phyloP scores from a whole-genome alignment of 1,140 invertebrate genomes.

The Drosophila santomea region DNA sequence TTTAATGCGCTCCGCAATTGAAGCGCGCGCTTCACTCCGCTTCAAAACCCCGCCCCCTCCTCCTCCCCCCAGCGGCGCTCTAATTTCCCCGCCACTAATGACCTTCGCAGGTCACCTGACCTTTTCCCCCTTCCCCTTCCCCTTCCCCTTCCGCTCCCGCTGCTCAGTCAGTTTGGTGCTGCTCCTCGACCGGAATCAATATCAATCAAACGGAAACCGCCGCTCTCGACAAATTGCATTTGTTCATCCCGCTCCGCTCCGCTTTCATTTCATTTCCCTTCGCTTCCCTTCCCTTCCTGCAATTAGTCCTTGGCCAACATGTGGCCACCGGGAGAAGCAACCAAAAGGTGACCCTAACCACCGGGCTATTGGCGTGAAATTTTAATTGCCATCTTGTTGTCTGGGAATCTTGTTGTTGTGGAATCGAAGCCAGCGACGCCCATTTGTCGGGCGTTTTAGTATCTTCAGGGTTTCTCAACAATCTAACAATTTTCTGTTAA shows the following conservation, averaged over 20 bases:
- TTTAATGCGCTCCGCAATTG: conserved; percentile 72
- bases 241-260: conserved; percentile 8
- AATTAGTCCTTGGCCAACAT: conserved; percentile 71
- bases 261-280: too few species aligned
- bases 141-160: not conserved
- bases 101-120: conserved; percentile 52
- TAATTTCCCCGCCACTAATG: conserved; percentile 74
- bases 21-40: conserved; percentile 72
- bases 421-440: not conserved
- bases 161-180: not conserved
- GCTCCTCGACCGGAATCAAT: conserved; percentile 62
- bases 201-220: conserved; percentile 76
- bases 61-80: conserved; percentile 37
- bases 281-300: conserved; percentile 19
- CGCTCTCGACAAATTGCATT: conserved; percentile 79
- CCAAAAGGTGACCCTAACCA: conserved; percentile 6
- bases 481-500: not conserved
- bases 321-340: conserved; percentile 36
- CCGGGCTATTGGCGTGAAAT: conserved; percentile 79
- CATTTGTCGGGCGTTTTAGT: not conserved
- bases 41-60: not conserved
- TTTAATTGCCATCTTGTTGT: conserved; percentile 67
- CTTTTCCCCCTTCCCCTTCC: conserved; percentile 18
- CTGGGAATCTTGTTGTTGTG: conserved; percentile 2
- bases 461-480: not conserved